A percentile compares a stretch with the other conserved stretches of the same genome.
phyloP scores from a whole-genome alignment of 2,113 vertebrate species.

The Upupa epops region DNA sequence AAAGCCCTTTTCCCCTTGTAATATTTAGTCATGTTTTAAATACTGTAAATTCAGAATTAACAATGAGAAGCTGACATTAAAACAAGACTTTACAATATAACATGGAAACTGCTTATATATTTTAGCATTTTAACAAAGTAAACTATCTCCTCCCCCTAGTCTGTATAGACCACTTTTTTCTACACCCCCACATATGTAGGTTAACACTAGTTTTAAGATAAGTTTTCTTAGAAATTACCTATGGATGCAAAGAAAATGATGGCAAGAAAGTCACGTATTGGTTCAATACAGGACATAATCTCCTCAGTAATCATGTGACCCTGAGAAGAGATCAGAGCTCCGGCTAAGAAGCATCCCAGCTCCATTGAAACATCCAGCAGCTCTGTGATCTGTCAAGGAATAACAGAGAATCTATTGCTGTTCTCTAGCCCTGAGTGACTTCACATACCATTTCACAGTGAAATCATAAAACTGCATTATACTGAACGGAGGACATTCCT shows the following conservation, averaged over 20 bases:
- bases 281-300: conserved; percentile 88
- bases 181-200: neutral
- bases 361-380: conserved; percentile 95
- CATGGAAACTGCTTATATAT: neutral
- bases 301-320: conserved; percentile 91
- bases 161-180: neutral
- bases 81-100: neutral
- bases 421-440: neutral
- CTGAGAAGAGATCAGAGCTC: conserved; percentile 92
- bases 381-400: conserved; percentile 85
- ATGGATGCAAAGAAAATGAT: conserved; percentile 98
- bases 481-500: neutral
- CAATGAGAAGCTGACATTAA: neutral
- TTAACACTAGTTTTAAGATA: neutral
- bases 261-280: conserved; percentile 94
- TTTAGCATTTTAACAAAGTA: neutral
- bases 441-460: neutral
- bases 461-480: neutral
- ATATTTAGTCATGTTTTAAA: neutral
- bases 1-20: neutral
- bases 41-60: neutral
- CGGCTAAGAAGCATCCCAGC: conserved; percentile 95
- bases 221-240: conserved; percentile 75
- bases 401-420: neutral
- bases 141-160: neutral